Evolutionary conservation across 2,797 vertebrate genomes (phyloP).

Genomic region (Sparidentex hasta): DNA sequence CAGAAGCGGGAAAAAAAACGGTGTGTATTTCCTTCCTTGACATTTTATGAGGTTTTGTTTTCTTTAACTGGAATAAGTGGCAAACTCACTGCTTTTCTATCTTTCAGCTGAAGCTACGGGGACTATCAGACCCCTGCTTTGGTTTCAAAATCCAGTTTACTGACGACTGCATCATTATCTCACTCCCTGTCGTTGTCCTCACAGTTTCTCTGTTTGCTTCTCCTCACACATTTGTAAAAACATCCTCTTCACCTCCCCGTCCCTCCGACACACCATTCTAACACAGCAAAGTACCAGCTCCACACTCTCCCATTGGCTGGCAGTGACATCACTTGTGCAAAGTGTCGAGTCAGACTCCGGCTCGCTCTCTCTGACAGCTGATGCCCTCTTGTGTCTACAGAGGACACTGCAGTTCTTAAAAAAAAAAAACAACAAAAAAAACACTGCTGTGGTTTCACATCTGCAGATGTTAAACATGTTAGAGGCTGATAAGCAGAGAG

Average conservation of each 20-base stretch:
- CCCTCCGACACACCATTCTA: slow-evolving; percentile 7
- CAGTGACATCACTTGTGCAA: slow-evolving; percentile 92
- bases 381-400: slow-evolving; percentile 77
- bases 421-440: not conserved
- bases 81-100: no score
- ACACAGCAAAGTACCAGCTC: slow-evolving; percentile 59
- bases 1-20: no score
- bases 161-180: slow-evolving; percentile 33
- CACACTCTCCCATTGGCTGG: slow-evolving; percentile 86
- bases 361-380: slow-evolving; percentile 44
- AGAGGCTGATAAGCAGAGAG: no score
- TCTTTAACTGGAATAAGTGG: no score
- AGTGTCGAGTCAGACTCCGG: slow-evolving; percentile 71
- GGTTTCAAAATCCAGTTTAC: not conserved
- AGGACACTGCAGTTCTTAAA: slow-evolving; percentile 23
- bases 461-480: not conserved
- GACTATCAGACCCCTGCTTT: no score
- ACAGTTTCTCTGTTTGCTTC: slow-evolving; percentile 17
- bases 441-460: not conserved
- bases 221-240: slow-evolving; percentile 57
- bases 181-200: not conserved
- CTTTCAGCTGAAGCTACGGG: no score
- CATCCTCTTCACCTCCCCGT: slow-evolving; percentile 25
- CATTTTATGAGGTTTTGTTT: no score
- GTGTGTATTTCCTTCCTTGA: no score